phyloP scores from a whole-genome alignment of 2,797 vertebrate genomes.

The Rhynchotus rufescens region DNA sequence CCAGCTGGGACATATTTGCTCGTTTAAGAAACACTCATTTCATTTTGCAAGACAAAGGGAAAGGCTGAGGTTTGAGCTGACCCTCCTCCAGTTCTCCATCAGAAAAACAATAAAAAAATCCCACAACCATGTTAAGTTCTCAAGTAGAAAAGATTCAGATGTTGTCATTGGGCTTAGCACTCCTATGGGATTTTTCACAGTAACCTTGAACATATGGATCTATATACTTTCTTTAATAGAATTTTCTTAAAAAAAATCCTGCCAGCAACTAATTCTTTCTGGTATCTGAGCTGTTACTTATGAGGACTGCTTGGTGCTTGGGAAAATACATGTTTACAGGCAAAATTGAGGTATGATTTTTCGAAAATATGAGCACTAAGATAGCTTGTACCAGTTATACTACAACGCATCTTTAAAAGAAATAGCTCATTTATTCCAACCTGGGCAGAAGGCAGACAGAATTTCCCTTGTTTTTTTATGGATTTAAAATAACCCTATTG shows the following conservation, averaged over 20 bases:
- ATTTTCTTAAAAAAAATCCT: background rate
- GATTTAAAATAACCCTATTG: conserved; percentile 38
- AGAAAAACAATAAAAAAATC: background rate
- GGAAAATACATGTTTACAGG: background rate
- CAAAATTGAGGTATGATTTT: background rate
- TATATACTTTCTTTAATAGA: conserved; percentile 17
- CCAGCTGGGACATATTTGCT: conserved; percentile 10
- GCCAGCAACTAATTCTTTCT: conserved; percentile 47
- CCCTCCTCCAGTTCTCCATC: background rate
- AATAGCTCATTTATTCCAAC: background rate
- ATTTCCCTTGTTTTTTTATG: conserved; percentile 29
- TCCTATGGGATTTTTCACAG: background rate
- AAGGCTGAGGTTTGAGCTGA: background rate
- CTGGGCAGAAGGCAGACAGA: background rate
- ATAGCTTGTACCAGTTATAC: background rate
- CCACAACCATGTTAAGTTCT: background rate
- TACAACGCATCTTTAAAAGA: conserved; percentile 6
- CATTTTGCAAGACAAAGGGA: conserved; percentile 19
- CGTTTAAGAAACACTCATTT: conserved; percentile 14
- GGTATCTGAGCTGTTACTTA: conserved; percentile 39
- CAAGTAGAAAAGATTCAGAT: background rate
- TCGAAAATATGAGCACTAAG: conserved; percentile 1
- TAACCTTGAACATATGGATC: background rate
- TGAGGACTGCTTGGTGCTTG: conserved; percentile 14
- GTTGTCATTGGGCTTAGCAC: background rate